Evolutionary conservation across 2,888 invertebrate species (phyloP).

Genomic region (Orthonychiurus folsomi): DNA sequence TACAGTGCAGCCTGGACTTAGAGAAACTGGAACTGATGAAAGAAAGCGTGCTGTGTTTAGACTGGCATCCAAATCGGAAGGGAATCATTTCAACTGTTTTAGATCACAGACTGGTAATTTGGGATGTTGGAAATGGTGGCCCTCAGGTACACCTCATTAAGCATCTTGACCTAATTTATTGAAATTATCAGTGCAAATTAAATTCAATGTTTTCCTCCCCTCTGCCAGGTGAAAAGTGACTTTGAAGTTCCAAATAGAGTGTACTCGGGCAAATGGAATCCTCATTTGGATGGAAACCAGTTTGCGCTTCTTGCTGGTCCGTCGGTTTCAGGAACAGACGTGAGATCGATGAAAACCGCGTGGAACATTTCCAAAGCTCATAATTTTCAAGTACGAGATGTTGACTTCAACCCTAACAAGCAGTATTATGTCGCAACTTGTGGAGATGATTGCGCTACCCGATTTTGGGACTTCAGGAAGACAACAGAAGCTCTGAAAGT

Average conservation of each 20-base stretch:
- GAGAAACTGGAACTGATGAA: conserved; percentile 9
- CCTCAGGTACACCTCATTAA: conserved; percentile 13
- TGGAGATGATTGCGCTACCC: conserved; percentile 89
- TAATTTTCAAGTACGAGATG: conserved; percentile 54
- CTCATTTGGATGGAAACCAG: conserved; percentile 78
- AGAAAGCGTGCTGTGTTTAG: conserved; percentile 50
- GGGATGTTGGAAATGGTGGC: conserved; percentile 57
- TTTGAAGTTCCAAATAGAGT: conserved; percentile 8
- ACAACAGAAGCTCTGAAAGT: conserved; percentile 67
- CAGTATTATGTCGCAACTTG: conserved; percentile 88
- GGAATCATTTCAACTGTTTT: conserved; percentile 64
- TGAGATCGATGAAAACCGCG: conserved; percentile 62
- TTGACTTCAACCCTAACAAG: conserved; percentile 97
- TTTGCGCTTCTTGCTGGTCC: conserved; percentile 80
- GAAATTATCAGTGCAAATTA: not conserved
- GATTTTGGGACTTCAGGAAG: conserved; percentile 92
- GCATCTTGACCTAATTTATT: not conserved
- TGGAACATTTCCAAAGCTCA: conserved; percentile 84
- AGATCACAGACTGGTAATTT: conserved; percentile 65
- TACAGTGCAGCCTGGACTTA: not conserved
- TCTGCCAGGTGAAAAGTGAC: conserved; percentile 10
- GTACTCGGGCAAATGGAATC: conserved; percentile 76
- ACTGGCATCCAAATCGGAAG: conserved; percentile 77
- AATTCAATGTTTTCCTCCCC: not conserved
- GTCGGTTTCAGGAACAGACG: conserved; percentile 77